Percentiles rank a stretch among this genome's conserved stretches.
phyloP scores from a whole-genome alignment of 2,797 vertebrate species.

The Betta splendens region DNA sequence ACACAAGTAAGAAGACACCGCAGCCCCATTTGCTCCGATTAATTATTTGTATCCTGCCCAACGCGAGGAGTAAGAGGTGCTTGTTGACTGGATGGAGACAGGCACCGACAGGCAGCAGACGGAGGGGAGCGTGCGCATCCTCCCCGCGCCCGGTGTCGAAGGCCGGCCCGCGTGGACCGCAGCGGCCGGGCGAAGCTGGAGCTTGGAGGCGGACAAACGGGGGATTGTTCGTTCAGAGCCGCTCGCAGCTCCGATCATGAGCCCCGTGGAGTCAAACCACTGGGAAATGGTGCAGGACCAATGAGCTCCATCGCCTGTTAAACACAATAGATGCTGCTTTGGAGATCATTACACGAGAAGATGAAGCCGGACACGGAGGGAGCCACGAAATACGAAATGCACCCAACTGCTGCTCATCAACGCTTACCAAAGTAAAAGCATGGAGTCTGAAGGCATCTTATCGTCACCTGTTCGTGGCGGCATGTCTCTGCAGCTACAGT shows the following conservation, averaged over 20 bases:
- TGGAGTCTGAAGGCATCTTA: not conserved
- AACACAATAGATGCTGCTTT: constrained; percentile 18
- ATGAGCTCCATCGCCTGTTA: constrained; percentile 4
- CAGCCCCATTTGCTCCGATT: constrained; percentile 51
- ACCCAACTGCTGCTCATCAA: too few species aligned
- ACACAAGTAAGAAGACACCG: constrained; percentile 58
- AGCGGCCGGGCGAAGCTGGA: constrained; percentile 42
- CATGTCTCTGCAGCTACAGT: not conserved
- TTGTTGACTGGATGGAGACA: constrained; percentile 22
- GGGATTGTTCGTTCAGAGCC: constrained; percentile 39
- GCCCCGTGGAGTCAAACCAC: not conserved
- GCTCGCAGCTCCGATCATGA: constrained; percentile 13
- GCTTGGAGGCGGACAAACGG: constrained; percentile 61
- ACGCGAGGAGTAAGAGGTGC: constrained; percentile 19
- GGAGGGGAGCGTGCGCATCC: not conserved
- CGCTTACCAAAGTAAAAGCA: too few species aligned
- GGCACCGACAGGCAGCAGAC: constrained; percentile 22
- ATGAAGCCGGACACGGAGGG: constrained; percentile 27
- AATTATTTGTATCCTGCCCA: constrained; percentile 64
- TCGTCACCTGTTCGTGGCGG: constrained; percentile 12
- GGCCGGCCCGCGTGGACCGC: constrained; percentile 46
- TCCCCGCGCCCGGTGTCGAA: too few species aligned
- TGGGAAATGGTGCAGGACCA: not conserved
- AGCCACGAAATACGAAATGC: too few species aligned
- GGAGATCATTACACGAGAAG: constrained; percentile 22